phyloP scores from a whole-genome alignment of 2,888 invertebrate genomes.

The Drosophila paracracens region DNA sequence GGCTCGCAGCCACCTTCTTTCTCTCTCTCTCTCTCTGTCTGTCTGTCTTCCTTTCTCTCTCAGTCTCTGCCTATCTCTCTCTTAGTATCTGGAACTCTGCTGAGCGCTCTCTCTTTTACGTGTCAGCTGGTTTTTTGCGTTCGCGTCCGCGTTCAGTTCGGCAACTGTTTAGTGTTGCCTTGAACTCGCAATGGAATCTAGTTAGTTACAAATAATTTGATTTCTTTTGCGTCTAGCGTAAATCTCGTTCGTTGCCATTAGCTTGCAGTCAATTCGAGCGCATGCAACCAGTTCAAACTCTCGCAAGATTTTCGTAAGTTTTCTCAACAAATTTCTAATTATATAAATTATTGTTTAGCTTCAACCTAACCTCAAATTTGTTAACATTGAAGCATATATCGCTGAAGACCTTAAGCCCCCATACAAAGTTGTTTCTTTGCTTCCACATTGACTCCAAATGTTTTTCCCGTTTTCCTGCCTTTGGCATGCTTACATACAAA shows the following conservation, averaged over 20 bases:
- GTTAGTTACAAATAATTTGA: constrained; percentile 35
- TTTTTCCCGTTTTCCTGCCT: constrained; percentile 35
- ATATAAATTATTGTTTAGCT: constrained; percentile 26
- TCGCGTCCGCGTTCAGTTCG: constrained; percentile 61
- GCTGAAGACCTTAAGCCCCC: neutral
- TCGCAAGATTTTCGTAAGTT: constrained; percentile 28
- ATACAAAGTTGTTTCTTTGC: constrained; percentile 2
- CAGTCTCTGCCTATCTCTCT: constrained; percentile 24
- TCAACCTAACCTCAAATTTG: constrained; percentile 59
- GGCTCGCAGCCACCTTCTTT: constrained; percentile 16
- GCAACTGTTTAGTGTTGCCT: constrained; percentile 72
- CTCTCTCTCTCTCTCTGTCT: constrained; percentile 18
- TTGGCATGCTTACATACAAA: constrained; percentile 26
- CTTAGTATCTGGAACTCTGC: constrained; percentile 19
- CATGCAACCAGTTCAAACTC: neutral
- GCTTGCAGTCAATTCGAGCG: neutral
- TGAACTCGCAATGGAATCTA: constrained; percentile 54
- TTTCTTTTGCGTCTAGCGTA: constrained; percentile 60
- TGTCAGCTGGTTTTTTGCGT: constrained; percentile 70
- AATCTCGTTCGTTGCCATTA: constrained; percentile 1
- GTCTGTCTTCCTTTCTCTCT: constrained; percentile 7
- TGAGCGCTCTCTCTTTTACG: constrained; percentile 19
- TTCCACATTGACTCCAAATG: constrained; percentile 5
- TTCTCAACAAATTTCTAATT: constrained; percentile 12
- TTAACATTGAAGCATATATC: constrained; percentile 9